These are phyloP conservation scores for Iguana delicatissima DNA, from an alignment of 2,797 vertebrate genomes.

Conservation along the genomic window DNA sequence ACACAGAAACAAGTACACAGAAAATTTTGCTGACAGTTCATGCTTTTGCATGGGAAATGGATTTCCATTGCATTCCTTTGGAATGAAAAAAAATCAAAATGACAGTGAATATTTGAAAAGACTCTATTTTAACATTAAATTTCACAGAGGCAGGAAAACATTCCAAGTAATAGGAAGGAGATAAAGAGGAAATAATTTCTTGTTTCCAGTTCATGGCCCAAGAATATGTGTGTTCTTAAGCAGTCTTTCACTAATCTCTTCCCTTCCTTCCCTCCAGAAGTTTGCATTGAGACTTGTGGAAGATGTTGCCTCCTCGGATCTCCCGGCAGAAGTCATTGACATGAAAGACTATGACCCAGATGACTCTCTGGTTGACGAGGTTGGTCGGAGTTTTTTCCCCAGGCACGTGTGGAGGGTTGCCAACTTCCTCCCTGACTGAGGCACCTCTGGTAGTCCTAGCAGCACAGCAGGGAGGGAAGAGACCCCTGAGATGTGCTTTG, in stretches of 20 bases:
- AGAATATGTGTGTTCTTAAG: too few relatives aligned
- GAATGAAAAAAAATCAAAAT: too few relatives aligned
- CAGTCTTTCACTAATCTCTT: too few relatives aligned
- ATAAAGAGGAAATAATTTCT: background rate
- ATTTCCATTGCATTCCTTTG: too few relatives aligned
- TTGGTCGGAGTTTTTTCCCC: slow-evolving; percentile 66
- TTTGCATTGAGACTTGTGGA: slow-evolving; percentile 87
- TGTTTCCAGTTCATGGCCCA: background rate
- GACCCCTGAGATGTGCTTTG: background rate
- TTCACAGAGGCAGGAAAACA: too few relatives aligned
- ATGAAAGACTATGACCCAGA: slow-evolving; percentile 93
- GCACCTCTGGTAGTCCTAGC: background rate
- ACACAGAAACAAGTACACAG: too few relatives aligned
- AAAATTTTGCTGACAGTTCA: too few relatives aligned
- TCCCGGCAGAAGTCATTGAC: slow-evolving; percentile 83
- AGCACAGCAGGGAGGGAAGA: background rate
- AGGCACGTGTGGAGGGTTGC: too few relatives aligned
- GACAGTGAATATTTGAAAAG: too few relatives aligned
- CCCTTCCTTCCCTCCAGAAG: slow-evolving; percentile 74
- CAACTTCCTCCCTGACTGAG: background rate
- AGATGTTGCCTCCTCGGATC: slow-evolving; percentile 76
- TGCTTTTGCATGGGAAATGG: too few relatives aligned
- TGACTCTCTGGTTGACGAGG: slow-evolving; percentile 90
- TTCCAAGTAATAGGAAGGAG: background rate
- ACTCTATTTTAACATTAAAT: background rate